Base-by-base conservation (phyloP, 2,113 vertebrate species). In the Trogon surrucura region DNA sequence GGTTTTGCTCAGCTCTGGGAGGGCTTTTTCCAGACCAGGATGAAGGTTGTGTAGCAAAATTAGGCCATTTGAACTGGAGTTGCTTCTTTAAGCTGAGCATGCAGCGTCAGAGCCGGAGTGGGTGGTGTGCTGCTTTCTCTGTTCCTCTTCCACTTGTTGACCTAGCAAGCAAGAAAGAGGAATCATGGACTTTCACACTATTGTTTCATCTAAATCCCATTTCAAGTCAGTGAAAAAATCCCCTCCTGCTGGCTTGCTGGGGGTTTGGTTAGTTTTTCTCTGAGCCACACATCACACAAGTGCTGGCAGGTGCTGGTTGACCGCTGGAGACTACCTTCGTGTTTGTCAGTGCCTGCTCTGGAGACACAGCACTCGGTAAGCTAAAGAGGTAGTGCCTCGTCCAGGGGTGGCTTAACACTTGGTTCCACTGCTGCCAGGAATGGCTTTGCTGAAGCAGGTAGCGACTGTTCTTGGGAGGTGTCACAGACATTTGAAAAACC, bases 101-200 rank as follows among this genome's bases (percentile, higher is more conserved):
- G 79, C 56, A 16, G 13, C 19, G 38, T 77, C 11, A 6, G 61
- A 61, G 75, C 66, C 47, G 29, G 47, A 9, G 60, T 56, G 90
- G 56, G 72, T 64, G 67, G 32, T 80, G 71, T 54, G 25, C 58
- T 89, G 6, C 44, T 86, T 71, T 85, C 85, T 84, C 83, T 95
- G 89, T 96, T 95, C 91, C 92, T 86, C 95, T 95, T 94, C 82
- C 88, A 88, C 71, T 77, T 4, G 0, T 23, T 74, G 77, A 11
- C 50, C 17, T 29, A 27, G 48, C 75, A 61, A 47, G 54, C 51
- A n/a, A 73, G 67, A 91, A 97, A 95, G 88, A 85, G 89, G 87
- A 95, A 87, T 89, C 0, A 1, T 17, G 65, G 88, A n/a, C 30
- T 92, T 91, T 85, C 54, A 80, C 41, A 3, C 29, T 54, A 2